A percentile compares a stretch with the other conserved stretches of the same genome.
These are phyloP conservation scores for Microcebus tavaratra DNA, from an alignment of 2,113 vertebrate genomes.

Conservation along the genomic window DNA sequence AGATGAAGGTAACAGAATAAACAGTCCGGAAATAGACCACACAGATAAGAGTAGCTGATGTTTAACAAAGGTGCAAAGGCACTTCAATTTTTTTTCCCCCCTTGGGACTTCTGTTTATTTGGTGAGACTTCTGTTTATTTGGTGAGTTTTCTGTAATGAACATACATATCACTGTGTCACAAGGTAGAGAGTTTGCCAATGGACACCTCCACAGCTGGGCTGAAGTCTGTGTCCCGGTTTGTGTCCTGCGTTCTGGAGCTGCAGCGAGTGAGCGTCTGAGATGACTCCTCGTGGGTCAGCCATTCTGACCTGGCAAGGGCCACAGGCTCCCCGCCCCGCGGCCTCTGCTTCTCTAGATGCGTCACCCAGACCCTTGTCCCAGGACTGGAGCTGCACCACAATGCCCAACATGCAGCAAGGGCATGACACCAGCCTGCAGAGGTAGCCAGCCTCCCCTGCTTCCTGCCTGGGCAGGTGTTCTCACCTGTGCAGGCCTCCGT, in stretches of 20 bases:
- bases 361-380: accelerated
- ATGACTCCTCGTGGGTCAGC: neutral
- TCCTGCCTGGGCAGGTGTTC: neutral
- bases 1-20: neutral
- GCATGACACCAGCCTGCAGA: neutral
- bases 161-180: neutral
- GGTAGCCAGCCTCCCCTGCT: neutral
- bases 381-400: neutral
- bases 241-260: neutral
- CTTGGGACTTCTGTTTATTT: too few relatives aligned
- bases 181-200: neutral
- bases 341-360: neutral
- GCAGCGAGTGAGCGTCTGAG: neutral
- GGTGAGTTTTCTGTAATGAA: neutral
- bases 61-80: neutral
- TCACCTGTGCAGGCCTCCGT: neutral
- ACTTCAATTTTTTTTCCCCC: neutral
- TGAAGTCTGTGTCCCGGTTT: neutral
- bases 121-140: neutral
- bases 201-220: neutral
- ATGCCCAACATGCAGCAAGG: neutral
- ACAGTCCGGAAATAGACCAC: neutral
- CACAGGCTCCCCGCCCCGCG: neutral
- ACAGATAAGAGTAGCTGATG: neutral
- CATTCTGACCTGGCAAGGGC: neutral